Evolutionary conservation across 1,140 invertebrate genomes (phyloP).

Genomic region (Archivesica marissinica): DNA sequence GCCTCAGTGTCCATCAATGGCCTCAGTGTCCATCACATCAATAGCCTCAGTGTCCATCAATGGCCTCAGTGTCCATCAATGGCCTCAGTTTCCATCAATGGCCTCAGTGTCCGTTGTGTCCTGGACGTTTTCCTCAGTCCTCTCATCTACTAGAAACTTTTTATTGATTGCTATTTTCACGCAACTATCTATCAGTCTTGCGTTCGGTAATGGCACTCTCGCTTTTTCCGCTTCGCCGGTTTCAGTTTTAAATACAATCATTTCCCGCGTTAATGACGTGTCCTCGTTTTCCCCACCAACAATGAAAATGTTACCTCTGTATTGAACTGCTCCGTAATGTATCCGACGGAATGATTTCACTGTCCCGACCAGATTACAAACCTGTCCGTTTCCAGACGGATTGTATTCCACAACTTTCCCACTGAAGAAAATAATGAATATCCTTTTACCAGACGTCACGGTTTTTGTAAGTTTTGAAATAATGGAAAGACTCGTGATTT

Average conservation of each 20-base stretch:
- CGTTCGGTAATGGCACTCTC: conserved; percentile 72
- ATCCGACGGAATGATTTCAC: conserved; percentile 77
- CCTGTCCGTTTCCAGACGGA: conserved; percentile 48
- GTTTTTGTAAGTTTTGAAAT: conserved; percentile 77
- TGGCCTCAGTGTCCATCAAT: too few species aligned
- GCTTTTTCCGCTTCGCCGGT: conserved; percentile 72
- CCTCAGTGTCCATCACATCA: too few species aligned
- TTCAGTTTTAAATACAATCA: conserved; percentile 74
- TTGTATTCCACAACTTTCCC: conserved; percentile 75
- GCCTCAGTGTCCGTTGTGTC: not conserved
- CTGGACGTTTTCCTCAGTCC: not conserved
- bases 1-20: too few species aligned
- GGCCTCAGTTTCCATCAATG: not conserved
- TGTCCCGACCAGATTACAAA: conserved; percentile 67
- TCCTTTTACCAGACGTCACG: conserved; percentile 71
- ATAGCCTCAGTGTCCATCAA: too few species aligned
- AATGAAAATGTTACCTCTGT: conserved; percentile 74
- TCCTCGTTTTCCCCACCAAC: conserved; percentile 75
- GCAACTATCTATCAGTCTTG: conserved; percentile 78
- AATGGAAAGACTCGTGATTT: conserved; percentile 72
- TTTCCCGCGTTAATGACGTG: conserved; percentile 72
- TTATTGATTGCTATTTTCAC: conserved; percentile 77
- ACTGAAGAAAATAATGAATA: conserved; percentile 78
- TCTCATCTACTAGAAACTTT: conserved; percentile 69
- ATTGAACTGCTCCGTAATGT: conserved; percentile 78